These are phyloP conservation scores for Labeo calbasu DNA, from an alignment of 2,797 vertebrate genomes.

Conservation along the genomic window DNA sequence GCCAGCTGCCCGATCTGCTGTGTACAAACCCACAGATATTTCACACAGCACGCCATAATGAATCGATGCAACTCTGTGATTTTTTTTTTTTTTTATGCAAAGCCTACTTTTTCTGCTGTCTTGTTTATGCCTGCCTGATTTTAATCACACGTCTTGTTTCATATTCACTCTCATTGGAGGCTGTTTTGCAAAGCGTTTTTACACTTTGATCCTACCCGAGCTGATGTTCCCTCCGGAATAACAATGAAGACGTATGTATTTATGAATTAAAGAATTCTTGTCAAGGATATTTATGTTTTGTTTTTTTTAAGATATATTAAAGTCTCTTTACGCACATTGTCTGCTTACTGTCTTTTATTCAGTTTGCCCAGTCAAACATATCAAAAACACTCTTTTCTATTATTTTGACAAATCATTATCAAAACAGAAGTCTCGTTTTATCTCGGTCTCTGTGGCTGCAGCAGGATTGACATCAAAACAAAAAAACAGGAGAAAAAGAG, in stretches of 20 bases:
- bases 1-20: background rate
- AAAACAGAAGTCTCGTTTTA: slow-evolving; percentile 52
- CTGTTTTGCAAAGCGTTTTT: slow-evolving; percentile 50
- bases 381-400: slow-evolving; percentile 29
- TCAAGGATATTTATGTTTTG: slow-evolving; percentile 15
- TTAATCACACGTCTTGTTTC: slow-evolving; percentile 56
- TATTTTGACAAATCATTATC: slow-evolving; percentile 53
- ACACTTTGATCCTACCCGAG: slow-evolving; percentile 38
- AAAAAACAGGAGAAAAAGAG: slow-evolving; percentile 35
- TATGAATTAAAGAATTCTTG: slow-evolving; percentile 45
- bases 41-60: slow-evolving; percentile 19
- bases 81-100: slow-evolving; percentile 22
- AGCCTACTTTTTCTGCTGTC: slow-evolving; percentile 21
- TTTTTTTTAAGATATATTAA: background rate
- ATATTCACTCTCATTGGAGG: slow-evolving; percentile 47
- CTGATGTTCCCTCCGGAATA: slow-evolving; percentile 25
- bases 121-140: slow-evolving; percentile 48
- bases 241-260: slow-evolving; percentile 28
- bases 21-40: slow-evolving; percentile 15
- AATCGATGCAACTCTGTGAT: slow-evolving; percentile 13
- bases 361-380: slow-evolving; percentile 45
- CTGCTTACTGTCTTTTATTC: slow-evolving; percentile 53
- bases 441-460: slow-evolving; percentile 41
- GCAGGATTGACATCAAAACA: slow-evolving; percentile 47
- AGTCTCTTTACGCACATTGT: slow-evolving; percentile 18